Conservation (phyloP, 2,888 invertebrate species). For the Nephrotoma appendiculata region DNA sequence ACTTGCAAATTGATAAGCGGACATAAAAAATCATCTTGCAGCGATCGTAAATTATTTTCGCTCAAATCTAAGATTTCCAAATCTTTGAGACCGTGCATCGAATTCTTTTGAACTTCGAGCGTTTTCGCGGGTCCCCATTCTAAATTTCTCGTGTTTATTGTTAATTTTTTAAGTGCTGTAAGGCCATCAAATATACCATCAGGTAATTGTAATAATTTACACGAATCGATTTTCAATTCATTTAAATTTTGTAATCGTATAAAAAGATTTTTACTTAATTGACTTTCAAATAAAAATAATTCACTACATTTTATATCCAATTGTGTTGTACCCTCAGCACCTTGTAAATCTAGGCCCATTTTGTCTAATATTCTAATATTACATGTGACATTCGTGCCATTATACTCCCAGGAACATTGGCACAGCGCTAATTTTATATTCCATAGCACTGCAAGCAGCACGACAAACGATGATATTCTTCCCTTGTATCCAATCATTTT, state of each 20-base stretch:
- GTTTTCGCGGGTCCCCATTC: slow-evolving; percentile 65
- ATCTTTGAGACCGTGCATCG: slow-evolving; percentile 64
- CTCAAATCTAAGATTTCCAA: slow-evolving; percentile 67
- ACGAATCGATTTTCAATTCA: slow-evolving; percentile 59
- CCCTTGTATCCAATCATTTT: not conserved
- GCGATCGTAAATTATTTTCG: slow-evolving; percentile 66
- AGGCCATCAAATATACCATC: slow-evolving; percentile 70
- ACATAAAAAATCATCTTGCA: slow-evolving; percentile 68
- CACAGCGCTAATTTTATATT: not conserved
- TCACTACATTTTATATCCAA: slow-evolving; percentile 67
- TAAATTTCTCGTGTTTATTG: slow-evolving; percentile 62
- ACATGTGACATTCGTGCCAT: slow-evolving; percentile 44
- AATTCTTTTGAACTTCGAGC: slow-evolving; percentile 56
- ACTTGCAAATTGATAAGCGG: slow-evolving; percentile 64
- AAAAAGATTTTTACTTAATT: slow-evolving; percentile 57
- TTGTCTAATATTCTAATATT: slow-evolving; percentile 55
- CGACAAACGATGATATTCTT: not conserved
- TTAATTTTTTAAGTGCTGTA: slow-evolving; percentile 47
- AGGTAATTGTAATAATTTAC: slow-evolving; percentile 58
- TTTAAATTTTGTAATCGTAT: slow-evolving; percentile 53
- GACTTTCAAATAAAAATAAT: slow-evolving; percentile 66
- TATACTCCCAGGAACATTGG: slow-evolving; percentile 36
- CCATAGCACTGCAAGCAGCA: not conserved
- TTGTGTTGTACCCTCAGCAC: slow-evolving; percentile 54
- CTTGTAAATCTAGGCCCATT: slow-evolving; percentile 41